Percentiles rank a stretch among this genome's conserved stretches.
phyloP scores from a whole-genome alignment of 2,888 invertebrate genomes.

The Dicycla oo region DNA sequence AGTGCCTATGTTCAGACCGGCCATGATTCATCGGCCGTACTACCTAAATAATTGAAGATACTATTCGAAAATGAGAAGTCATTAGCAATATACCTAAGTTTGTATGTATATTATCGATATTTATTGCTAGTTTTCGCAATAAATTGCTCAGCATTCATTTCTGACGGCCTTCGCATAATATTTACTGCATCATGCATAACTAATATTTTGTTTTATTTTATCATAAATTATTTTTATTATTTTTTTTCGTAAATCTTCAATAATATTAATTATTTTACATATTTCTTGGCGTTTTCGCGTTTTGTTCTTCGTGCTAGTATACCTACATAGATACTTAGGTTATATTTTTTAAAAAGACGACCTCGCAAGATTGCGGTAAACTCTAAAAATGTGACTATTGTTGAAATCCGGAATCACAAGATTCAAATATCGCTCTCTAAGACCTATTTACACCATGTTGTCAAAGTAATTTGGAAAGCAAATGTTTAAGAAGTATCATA shows the following conservation, averaged over 20 bases:
- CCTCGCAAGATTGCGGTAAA: not conserved
- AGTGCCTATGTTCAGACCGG: not conserved
- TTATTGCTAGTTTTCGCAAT: slow-evolving; percentile 28
- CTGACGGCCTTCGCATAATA: slow-evolving; percentile 47
- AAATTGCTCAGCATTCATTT: slow-evolving; percentile 45
- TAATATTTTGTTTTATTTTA: slow-evolving; percentile 2
- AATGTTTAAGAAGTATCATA: not conserved
- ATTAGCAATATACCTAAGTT: slow-evolving; percentile 28
- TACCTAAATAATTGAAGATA: not conserved
- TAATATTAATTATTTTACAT: not conserved
- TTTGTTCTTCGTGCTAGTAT: not conserved
- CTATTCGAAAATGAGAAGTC: not conserved
- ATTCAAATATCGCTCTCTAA: not conserved
- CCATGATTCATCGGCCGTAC: not conserved
- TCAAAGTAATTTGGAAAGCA: slow-evolving; percentile 5
- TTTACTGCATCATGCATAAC: slow-evolving; percentile 13
- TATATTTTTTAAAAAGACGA: not conserved
- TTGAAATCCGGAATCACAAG: not conserved
- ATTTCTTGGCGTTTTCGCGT: not conserved
- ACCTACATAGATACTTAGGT: slow-evolving; percentile 26
- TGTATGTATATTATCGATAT: slow-evolving; percentile 38
- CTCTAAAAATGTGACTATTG: slow-evolving; percentile 5
- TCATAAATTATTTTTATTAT: slow-evolving; percentile 12
- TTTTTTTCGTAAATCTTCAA: slow-evolving; percentile 6
- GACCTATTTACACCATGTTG: not conserved